Evolutionary conservation across 30 jellyfish, hydroid and myxozoan species (phyloP), one percentile per base, ranked within the genome.

Genomic region (Aurelia aurita): DNA sequence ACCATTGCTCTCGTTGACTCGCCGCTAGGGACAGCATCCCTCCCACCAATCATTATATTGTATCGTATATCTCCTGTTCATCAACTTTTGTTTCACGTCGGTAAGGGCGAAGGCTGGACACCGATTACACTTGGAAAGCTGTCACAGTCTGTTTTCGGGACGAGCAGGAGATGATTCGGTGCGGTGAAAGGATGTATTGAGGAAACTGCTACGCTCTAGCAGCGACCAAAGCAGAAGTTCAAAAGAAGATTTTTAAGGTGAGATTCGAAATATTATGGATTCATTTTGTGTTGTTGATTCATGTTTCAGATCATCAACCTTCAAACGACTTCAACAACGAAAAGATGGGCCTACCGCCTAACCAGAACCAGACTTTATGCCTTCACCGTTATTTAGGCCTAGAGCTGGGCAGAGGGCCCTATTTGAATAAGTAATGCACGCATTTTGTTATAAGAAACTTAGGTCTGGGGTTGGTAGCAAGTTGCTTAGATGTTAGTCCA

Each of bases 11-110:
- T 9, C 84, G 9, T 29, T 25, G 35, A 47, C 59, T 47, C 59
- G 59, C 59, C 59, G 59, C 59, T 47, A 47, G 59, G 59, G 59
- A 47, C 16, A 47, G 59, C 59, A 47, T 47, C 59, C 59, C 59
- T 47, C 59, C 59, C 59, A 47, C 16, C 59, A 47, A 47, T 47
- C 59, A 47, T 47, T 47, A 10, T 47, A 47, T 47, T 47, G 59
- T 47, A 47, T 10, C 16, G 59, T 8, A 47, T 47, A 47, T 47
- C 59, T 47, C 16, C 59, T 47, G 59, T 47, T 16, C 59, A 47
- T 47, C 59, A 47, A 47, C 10, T 47, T 47, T 47, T 16, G 59
- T 47, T 16, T n/a, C 13, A 47, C 59, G 59, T 47, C 16, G 59
- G 59, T 16, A 47, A 10, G n/a, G 10, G 59, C 59, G 59, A 47